Evolutionary conservation across 1,140 invertebrate species (phyloP), one percentile per base, ranked within the genome.

Genomic region (Brachionus sp.): DNA sequence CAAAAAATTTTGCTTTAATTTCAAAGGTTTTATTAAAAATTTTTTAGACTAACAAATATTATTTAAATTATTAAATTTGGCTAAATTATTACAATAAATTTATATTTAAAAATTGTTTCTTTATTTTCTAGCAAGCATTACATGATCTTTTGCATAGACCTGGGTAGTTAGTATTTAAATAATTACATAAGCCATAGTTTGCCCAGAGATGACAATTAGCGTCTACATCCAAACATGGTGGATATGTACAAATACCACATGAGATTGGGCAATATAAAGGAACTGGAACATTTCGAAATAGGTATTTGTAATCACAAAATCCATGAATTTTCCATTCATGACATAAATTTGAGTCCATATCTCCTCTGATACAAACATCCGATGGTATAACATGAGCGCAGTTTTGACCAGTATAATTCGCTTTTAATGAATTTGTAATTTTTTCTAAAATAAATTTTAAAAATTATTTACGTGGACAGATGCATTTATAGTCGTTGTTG

Each of bases 311-410:
- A 80, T 80, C 50, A 66, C 77, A 80, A 50, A 62, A 80, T 5
- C 77, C 77, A n/a, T 39, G 23, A 33, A 25, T 19, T 37, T 23
- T 62, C 77, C 77, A 80, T 42, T 39, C 33, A 19, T 57, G 23
- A 35, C 77, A 80, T 23, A 16, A 66, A 4, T 33, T 37, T 39
- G 35, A 23, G 33, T 80, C 50, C 39, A 57, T 12, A 62, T 80
- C 77, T 39, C 50, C 77, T 57, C 50, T 80, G 1, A 62, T 44
- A 66, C 77, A 80, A 42, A 80, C 16, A 62, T 57, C 62, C n/a
- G 50, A 39, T 66, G 77, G 50, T 29, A 80, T 66, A n/a, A 68
- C 16, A 70, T 35, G 23, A 5, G 39, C 62, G 19, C 80, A 83
- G 35, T 42, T 46, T 75, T 4, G 5, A 29, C 70, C 70, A 50